Evolutionary conservation across 2,888 invertebrate genomes (phyloP).

Genomic region (Taphrorychus bicolor): DNA sequence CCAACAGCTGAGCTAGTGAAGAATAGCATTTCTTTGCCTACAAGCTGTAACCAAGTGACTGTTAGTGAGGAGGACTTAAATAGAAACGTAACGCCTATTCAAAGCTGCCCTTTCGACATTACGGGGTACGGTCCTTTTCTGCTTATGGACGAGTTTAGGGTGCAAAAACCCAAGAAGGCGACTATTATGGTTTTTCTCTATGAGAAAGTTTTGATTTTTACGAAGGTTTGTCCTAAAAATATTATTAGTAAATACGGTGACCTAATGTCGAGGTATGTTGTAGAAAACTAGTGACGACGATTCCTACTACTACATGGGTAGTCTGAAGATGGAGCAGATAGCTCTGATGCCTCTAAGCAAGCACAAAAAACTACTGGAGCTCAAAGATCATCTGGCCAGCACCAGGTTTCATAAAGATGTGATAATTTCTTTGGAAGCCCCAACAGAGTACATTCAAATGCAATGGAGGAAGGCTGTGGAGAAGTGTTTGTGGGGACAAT

Average conservation of each 20-base stretch:
- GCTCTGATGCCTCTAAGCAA: conserved; percentile 35
- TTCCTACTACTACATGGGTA: conserved; percentile 43
- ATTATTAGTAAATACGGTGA: neutral
- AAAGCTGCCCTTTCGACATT: conserved; percentile 57
- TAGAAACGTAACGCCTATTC: conserved; percentile 35
- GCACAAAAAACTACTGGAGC: conserved; percentile 36
- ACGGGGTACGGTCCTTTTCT: conserved; percentile 51
- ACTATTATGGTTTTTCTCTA: conserved; percentile 54
- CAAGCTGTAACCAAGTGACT: conserved; percentile 37
- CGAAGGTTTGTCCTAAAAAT: conserved; percentile 41
- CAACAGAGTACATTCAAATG: conserved; percentile 38
- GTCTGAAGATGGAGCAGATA: conserved; percentile 43
- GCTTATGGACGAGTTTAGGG: conserved; percentile 51
- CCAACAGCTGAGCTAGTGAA: conserved; percentile 18
- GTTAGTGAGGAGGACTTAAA: conserved; percentile 26
- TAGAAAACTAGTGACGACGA: conserved; percentile 58
- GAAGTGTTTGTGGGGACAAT: conserved; percentile 45
- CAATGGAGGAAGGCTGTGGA: conserved; percentile 43
- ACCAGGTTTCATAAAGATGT: conserved; percentile 38
- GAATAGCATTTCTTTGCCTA: conserved; percentile 42
- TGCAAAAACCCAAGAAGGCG: conserved; percentile 50
- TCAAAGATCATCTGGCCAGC: conserved; percentile 43
- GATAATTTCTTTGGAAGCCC: conserved; percentile 41
- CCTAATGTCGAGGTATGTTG: neutral
- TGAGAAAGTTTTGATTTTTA: conserved; percentile 54